Evolutionary conservation across 2,888 invertebrate genomes (phyloP).

Genomic region (Macrophya annulata): DNA sequence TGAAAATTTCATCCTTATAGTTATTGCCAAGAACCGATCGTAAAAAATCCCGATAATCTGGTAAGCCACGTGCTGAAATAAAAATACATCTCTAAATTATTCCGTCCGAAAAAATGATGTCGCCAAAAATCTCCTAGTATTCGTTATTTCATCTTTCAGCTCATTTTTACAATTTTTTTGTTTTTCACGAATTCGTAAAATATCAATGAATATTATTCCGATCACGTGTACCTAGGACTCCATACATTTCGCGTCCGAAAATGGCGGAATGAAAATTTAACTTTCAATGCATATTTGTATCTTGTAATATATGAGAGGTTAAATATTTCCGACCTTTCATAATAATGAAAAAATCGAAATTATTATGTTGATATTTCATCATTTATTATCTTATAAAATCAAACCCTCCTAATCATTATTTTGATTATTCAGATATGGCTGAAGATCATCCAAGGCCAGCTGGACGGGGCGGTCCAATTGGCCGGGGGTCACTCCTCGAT

Average conservation of each 20-base stretch:
- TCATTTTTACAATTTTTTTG: not conserved
- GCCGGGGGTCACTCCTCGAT: constrained; percentile 61
- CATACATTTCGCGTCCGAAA: not conserved
- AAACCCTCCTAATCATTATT: constrained; percentile 1
- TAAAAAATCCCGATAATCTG: not conserved
- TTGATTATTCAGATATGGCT: constrained; percentile 37
- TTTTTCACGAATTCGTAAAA: not conserved
- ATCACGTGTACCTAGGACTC: not conserved
- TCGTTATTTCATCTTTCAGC: not conserved
- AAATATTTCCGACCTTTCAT: not conserved
- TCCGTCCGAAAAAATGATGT: not conserved
- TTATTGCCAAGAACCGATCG: not conserved
- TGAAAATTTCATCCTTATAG: not conserved
- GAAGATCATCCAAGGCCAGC: constrained; percentile 30
- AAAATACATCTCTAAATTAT: not conserved
- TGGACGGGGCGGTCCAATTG: constrained; percentile 55
- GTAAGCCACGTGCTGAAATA: constrained; percentile 2
- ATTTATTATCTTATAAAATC: constrained; percentile 8
- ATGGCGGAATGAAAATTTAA: not conserved
- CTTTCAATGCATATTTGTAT: not conserved
- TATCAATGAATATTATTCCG: not conserved
- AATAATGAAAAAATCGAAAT: not conserved
- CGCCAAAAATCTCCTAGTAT: not conserved
- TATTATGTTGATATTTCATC: not conserved
- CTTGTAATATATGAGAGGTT: not conserved